These are phyloP conservation scores for Megalops atlanticus DNA, from an alignment of 2,113 vertebrate genomes.

Conservation along the genomic window DNA sequence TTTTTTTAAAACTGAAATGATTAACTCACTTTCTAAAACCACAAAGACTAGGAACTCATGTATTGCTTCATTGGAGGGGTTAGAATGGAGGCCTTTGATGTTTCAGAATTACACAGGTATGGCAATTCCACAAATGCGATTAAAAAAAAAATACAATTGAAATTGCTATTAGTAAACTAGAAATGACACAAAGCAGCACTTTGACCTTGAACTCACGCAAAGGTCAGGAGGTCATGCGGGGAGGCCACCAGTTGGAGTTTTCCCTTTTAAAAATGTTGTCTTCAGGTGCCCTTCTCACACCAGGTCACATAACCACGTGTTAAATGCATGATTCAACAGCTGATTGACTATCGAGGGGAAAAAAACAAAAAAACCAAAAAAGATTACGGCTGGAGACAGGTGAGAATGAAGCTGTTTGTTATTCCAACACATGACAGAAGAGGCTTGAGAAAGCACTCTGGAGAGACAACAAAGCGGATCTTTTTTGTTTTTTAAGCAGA, in stretches of 20 bases:
- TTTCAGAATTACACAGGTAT: conserved; percentile 46
- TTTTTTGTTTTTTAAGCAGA: background rate
- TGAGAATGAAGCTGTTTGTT: conserved; percentile 37
- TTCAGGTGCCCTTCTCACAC: background rate
- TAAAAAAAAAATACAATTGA: conserved; percentile 33
- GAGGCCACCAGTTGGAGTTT: conserved; percentile 67
- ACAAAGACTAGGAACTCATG: conserved; percentile 43
- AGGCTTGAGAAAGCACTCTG: conserved; percentile 22
- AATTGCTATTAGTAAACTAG: conserved; percentile 45
- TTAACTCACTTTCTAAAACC: conserved; percentile 44
- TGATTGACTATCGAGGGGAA: conserved; percentile 40
- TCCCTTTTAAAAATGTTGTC: conserved; percentile 37
- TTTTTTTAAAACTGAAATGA: conserved; percentile 40
- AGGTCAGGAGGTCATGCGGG: conserved; percentile 65
- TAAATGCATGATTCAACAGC: conserved; percentile 55
- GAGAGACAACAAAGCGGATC: background rate
- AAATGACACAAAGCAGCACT: conserved; percentile 69
- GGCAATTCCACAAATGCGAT: conserved; percentile 33
- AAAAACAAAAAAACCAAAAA: too few species aligned
- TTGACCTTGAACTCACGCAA: conserved; percentile 42
- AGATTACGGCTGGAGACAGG: conserved; percentile 16
- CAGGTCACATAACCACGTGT: conserved; percentile 25
- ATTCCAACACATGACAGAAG: conserved; percentile 18
- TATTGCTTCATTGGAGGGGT: conserved; percentile 65
- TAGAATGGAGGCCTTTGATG: conserved; percentile 35